Conservation (phyloP, 2,113 vertebrate species). For the Atractosteus spatula region DNA sequence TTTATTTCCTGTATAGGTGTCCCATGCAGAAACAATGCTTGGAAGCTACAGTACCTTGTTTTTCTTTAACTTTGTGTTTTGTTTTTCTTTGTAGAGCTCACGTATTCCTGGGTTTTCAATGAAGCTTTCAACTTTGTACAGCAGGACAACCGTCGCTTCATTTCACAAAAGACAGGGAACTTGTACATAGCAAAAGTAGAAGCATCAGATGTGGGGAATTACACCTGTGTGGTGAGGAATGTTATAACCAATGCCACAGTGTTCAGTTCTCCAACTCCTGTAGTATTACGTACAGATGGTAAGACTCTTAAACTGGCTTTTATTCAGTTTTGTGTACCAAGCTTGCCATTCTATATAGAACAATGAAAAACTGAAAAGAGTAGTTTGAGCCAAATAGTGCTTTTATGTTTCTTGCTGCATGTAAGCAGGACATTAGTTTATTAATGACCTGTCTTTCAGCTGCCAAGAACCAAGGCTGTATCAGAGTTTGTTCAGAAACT, state of each 20-base stretch:
- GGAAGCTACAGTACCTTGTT: not conserved
- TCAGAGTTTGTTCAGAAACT: constrained; percentile 5
- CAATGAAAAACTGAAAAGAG: constrained; percentile 30
- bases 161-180: constrained; percentile 79
- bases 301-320: constrained; percentile 31
- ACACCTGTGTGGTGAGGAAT: constrained; percentile 77
- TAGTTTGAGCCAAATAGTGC: constrained; percentile 39
- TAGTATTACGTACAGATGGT: constrained; percentile 77
- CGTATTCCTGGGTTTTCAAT: constrained; percentile 80
- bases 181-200: constrained; percentile 84
- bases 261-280: constrained; percentile 71
- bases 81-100: constrained; percentile 63
- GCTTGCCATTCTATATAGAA: constrained; percentile 18
- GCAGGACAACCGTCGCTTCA: constrained; percentile 69
- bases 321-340: constrained; percentile 29
- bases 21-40: no score
- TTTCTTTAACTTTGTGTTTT: not conserved
- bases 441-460: constrained; percentile 25
- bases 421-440: constrained; percentile 23
- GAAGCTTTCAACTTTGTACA: constrained; percentile 57
- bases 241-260: constrained; percentile 57
- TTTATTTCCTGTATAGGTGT: no score
- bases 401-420: constrained; percentile 54
- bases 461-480: constrained; percentile 22
- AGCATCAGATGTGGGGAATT: constrained; percentile 76